Evolutionary conservation across 2,888 invertebrate species (phyloP), one percentile per base, ranked within the genome.

Genomic region (Sericinus montela): DNA sequence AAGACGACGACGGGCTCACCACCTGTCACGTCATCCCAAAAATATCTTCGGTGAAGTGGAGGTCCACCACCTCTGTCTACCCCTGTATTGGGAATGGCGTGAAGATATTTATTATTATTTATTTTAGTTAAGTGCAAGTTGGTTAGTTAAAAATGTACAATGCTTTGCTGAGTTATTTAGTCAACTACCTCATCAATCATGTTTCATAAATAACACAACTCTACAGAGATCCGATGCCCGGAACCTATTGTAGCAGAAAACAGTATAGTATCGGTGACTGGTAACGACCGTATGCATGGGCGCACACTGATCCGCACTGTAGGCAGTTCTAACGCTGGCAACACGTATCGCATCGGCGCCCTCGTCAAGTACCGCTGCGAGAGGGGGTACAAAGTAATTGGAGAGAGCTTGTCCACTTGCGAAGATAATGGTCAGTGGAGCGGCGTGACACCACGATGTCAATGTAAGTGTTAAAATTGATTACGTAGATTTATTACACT

Each of bases 261-360:
- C 72, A 94, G 96, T 55, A 94, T 97, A 15, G 90, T 97, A 0
- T 96, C 97, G 0, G 95, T 97, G 28, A 96, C 97, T 0, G 96
- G 96, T 44, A 97, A 97, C 71, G 97, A 97, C 72, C 91, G 97
- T 43, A 94, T 95, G 91, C 96, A 96, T 68, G 96, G 96, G 0
- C 91, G 96, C 19, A 96, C 96, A 0, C 81, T 96, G 13, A 94
- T 96, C 56, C 89, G 94, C 34, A 96, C 96, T 0, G 92, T 34
- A 0, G 94, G 94, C 43, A 91, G 91, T 51, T 89, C 90, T 1
- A 93, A 91, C 61, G 91, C 91, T 8, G 92, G 94, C 0, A 93
- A 94, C 51, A 94, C 95, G 0, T 97, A 95, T 79, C 94, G 95
- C 49, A 95, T 97, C 56, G 95, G 95, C 0, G 95, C 97, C 0